A percentile compares a stretch with the other conserved stretches of the same genome.
Conservation (phyloP, 2,888 invertebrate genomes). For the Syrphus vitripennis region DNA sequence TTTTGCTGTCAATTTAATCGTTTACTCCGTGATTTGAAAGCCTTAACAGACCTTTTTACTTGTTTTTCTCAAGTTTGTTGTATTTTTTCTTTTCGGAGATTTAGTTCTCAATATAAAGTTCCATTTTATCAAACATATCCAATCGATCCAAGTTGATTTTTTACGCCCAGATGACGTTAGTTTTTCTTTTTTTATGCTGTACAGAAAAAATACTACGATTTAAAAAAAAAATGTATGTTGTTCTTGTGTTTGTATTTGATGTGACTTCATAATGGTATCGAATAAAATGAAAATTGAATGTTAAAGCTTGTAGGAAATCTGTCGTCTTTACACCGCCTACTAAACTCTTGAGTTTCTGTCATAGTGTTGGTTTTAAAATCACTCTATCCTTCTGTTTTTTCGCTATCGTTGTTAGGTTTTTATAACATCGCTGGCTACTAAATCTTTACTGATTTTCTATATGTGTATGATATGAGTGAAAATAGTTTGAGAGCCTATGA, state of each 20-base stretch:
- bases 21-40: constrained; percentile 15
- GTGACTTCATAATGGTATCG: constrained; percentile 32
- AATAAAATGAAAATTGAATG: constrained; percentile 33
- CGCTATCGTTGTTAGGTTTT: neutral
- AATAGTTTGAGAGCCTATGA: too few relatives aligned
- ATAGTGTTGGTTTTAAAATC: too few relatives aligned
- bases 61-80: neutral
- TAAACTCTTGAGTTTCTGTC: too few relatives aligned
- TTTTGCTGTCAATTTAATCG: constrained; percentile 24
- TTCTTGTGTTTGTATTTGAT: neutral
- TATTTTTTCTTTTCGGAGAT: neutral
- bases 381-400: neutral
- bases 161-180: constrained; percentile 34
- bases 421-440: neutral
- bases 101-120: constrained; percentile 51
- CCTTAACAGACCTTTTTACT: constrained; percentile 4
- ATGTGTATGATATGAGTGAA: too few relatives aligned
- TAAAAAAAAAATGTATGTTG: too few relatives aligned
- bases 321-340: neutral
- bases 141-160: constrained; percentile 62
- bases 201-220: neutral
- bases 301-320: neutral
- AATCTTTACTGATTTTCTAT: neutral
- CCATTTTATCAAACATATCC: constrained; percentile 48
- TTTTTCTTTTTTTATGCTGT: neutral